Conservation (phyloP, 2,113 vertebrate species). For the Lepisosteus oculatus region DNA sequence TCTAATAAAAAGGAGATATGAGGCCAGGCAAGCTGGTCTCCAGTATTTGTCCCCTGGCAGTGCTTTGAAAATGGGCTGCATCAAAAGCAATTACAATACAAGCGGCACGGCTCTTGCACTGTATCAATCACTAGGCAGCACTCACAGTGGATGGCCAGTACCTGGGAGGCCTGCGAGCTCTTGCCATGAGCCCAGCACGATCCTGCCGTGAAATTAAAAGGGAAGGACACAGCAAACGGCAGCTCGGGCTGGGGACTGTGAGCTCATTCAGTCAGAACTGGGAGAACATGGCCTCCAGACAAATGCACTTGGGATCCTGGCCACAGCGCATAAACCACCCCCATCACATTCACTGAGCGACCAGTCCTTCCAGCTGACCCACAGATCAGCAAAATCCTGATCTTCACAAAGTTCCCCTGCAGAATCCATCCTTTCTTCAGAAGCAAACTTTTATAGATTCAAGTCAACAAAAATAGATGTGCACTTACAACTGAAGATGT, state of each 20-base stretch:
- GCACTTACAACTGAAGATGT: too few relatives aligned
- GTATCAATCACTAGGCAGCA: not conserved
- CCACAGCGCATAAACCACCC: too few relatives aligned
- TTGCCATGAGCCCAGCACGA: not conserved
- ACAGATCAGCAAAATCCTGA: too few relatives aligned
- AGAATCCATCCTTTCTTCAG: too few relatives aligned
- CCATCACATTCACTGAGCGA: too few relatives aligned
- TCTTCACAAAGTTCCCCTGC: too few relatives aligned
- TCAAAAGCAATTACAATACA: slow-evolving; percentile 7
- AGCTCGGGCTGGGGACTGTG: not conserved
- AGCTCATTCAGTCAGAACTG: too few relatives aligned
- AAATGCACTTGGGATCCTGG: too few relatives aligned
- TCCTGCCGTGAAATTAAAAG: slow-evolving; percentile 19
- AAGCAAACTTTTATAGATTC: too few relatives aligned
- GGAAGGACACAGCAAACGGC: slow-evolving; percentile 14
- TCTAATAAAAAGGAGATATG: not conserved
- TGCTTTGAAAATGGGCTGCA: not conserved
- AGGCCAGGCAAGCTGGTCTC: not conserved
- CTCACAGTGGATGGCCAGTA: not conserved
- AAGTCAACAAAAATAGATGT: too few relatives aligned
- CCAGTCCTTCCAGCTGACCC: too few relatives aligned
- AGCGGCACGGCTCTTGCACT: not conserved
- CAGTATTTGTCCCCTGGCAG: not conserved
- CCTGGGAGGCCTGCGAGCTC: not conserved
- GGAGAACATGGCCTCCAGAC: too few relatives aligned